These are phyloP conservation scores for Amblyraja radiata DNA, from an alignment of 2,797 vertebrate species.

Conservation along the genomic window DNA sequence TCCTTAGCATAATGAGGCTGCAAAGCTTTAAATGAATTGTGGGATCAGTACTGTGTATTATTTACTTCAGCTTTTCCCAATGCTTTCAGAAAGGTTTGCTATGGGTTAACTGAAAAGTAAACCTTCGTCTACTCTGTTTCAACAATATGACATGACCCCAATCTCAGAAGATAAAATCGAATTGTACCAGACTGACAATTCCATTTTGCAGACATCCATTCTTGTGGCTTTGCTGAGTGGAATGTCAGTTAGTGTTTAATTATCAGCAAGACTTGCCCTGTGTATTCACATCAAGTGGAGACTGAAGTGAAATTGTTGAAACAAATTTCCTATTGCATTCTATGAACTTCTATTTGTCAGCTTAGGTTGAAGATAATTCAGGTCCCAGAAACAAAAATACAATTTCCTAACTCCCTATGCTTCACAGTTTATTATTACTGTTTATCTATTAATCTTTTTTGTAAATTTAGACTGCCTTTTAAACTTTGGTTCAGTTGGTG, in stretches of 20 bases:
- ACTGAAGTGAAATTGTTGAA: background rate
- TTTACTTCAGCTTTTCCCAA: background rate
- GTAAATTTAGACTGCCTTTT: background rate
- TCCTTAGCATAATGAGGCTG: no score
- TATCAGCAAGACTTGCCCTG: background rate
- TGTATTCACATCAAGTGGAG: background rate
- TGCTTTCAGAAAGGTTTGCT: background rate
- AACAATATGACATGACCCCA: background rate
- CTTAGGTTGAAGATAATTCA: background rate
- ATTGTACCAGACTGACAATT: conserved; percentile 14
- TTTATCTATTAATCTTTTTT: background rate
- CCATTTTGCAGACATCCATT: conserved; percentile 3
- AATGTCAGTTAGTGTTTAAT: conserved; percentile 22
- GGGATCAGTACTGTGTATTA: background rate
- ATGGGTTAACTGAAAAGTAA: conserved; percentile 21
- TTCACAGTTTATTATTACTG: background rate
- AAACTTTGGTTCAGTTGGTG: background rate
- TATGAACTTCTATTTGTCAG: background rate
- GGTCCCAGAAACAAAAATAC: background rate
- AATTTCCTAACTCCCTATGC: background rate
- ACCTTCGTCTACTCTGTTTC: background rate
- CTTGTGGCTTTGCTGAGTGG: background rate
- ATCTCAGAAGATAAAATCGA: background rate
- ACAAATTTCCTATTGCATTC: conserved; percentile 11
- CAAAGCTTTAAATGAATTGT: background rate